Base-by-base conservation (phyloP, 2,888 invertebrate species). In the Rugalucina vietnamica region DNA sequence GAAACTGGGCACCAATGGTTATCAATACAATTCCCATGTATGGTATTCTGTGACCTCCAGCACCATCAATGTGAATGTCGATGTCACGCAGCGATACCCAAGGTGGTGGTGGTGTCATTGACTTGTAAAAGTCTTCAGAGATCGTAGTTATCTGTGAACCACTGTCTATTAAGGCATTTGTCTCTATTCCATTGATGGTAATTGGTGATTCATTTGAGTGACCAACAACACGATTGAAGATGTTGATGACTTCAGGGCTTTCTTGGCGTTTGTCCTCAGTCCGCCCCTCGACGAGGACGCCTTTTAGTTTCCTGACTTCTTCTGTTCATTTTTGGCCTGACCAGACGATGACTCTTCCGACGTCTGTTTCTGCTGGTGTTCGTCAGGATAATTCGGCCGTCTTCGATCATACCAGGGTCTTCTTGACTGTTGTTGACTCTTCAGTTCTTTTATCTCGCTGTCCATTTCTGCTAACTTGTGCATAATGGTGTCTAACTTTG, bases 201-300 rank as follows among this genome's bases (percentile, higher is more conserved):
- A 69, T 27, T 21, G 8, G 18, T 5, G 69, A 27, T 27, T 69
- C 69, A 27, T 69, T 69, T 36, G 69, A 29, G 69, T 69, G 69
- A 27, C 69, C 69, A 36, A 69, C 69, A 27, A 69, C 5, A 27
- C 14, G 5, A 14, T 29, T 18, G 29, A 27, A 69, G 5, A 69
- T 5, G 5, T 69, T 69, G 14, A 12, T 36, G 3, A 27, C 29
- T 21, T 10, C 4, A 24, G 69, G 69, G 27, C 36, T 69, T 5
- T 10, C 4, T 5, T 69, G 43, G 29, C 65, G 37, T 65, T 60
- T 60, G 57, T 57, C 76, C 37, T 10, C 39, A 36, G 29, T 76
- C 60, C n/a, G 39, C 76, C 57, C 76, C 39, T 18, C 36, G 76
- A 76, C 60, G 60, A 27, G 39, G 29, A 39, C 76, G 4, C 10